phyloP scores from a whole-genome alignment of 2,888 invertebrate species.

The Alviniconcha strummeri region DNA sequence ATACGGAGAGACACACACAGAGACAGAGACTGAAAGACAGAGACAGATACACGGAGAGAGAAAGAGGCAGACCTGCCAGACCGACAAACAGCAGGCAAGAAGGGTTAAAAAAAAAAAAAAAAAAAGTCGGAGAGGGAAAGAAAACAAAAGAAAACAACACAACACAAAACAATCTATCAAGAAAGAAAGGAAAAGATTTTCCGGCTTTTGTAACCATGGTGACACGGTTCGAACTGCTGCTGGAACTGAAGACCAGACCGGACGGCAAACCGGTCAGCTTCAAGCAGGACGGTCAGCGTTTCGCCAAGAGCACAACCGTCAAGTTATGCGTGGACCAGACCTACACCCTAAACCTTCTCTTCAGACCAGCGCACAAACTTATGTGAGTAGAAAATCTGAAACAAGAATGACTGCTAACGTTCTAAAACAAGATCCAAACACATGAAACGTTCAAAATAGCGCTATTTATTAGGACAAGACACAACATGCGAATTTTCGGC shows the following conservation, averaged over 20 bases:
- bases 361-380: constrained; percentile 7
- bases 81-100: too few relatives aligned
- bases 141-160: too few relatives aligned
- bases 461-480: too few relatives aligned
- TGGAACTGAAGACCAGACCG: constrained; percentile 14
- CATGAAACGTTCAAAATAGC: too few relatives aligned
- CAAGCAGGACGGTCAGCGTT: constrained; percentile 24
- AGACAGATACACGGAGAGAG: background rate
- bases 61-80: background rate
- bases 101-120: too few relatives aligned
- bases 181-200: too few relatives aligned
- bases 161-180: too few relatives aligned
- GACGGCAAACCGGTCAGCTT: constrained; percentile 23
- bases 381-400: background rate
- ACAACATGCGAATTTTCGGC: too few relatives aligned
- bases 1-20: background rate
- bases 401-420: too few relatives aligned
- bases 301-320: constrained; percentile 20
- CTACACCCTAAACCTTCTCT: constrained; percentile 3
- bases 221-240: constrained; percentile 10
- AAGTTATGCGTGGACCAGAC: constrained; percentile 21
- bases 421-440: too few relatives aligned
- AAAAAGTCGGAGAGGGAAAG: too few relatives aligned
- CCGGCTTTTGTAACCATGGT: background rate
- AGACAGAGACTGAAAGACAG: background rate